Conservation (phyloP, 2,888 invertebrate genomes). For the Arenicola marina region DNA sequence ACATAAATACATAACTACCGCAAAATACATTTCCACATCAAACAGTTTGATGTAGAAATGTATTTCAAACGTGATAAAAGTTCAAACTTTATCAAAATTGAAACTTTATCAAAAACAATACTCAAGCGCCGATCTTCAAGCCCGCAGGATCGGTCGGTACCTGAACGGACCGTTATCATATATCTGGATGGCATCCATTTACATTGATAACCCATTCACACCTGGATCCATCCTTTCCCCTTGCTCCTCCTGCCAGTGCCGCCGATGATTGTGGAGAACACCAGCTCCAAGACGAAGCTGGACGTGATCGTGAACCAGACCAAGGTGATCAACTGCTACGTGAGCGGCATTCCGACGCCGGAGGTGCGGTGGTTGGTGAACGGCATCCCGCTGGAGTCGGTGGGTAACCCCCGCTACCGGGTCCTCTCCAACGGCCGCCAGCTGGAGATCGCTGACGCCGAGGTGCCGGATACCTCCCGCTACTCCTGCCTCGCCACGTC, state of each 20-base stretch:
- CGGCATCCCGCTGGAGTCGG: slow-evolving; percentile 9
- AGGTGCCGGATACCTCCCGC: slow-evolving; percentile 44
- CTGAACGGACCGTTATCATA: no score
- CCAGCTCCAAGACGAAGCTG: slow-evolving; percentile 42
- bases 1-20: no score
- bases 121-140: no score
- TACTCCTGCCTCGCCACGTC: slow-evolving; percentile 64
- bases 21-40: no score
- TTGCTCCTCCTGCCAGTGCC: slow-evolving; percentile 54
- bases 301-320: slow-evolving; percentile 57
- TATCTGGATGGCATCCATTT: no score
- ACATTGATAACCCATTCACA: neutral
- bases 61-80: no score
- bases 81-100: no score
- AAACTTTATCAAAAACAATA: no score
- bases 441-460: slow-evolving; percentile 41
- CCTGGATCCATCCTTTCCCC: neutral
- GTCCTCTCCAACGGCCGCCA: slow-evolving; percentile 37
- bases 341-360: slow-evolving; percentile 50
- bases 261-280: slow-evolving; percentile 56
- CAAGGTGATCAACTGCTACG: slow-evolving; percentile 48
- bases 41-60: no score
- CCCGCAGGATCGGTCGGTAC: no score
- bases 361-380: slow-evolving; percentile 48
- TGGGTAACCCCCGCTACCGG: slow-evolving; percentile 11